Evolutionary conservation across 2,888 invertebrate genomes (phyloP).

Genomic region (Eurois occulta): DNA sequence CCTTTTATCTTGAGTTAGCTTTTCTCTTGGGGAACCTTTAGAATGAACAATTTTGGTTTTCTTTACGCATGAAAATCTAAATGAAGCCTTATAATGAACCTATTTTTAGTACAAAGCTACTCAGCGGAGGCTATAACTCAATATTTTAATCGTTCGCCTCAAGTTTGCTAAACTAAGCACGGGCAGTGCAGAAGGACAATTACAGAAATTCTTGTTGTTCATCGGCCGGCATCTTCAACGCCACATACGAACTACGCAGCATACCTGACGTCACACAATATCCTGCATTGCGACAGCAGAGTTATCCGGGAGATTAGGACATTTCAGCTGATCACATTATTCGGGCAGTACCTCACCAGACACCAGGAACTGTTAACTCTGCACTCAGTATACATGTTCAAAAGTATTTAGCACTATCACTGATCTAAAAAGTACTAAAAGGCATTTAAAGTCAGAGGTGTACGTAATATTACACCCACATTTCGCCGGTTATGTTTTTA

Average conservation of each 20-base stretch:
- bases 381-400: background rate
- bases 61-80: conserved; percentile 30
- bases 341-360: background rate
- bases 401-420: background rate
- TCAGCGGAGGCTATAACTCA: background rate
- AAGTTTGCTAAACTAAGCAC: background rate
- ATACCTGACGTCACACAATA: background rate
- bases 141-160: background rate
- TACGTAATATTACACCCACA: too few species aligned
- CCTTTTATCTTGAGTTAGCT: conserved; percentile 27
- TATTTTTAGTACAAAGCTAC: background rate
- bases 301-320: background rate
- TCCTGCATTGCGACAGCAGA: background rate
- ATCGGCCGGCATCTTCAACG: background rate
- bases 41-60: conserved; percentile 22
- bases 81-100: background rate
- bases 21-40: background rate
- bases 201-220: background rate
- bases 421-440: background rate
- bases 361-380: too few species aligned
- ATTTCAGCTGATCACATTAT: background rate
- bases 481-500: too few species aligned
- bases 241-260: background rate
- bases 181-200: background rate
- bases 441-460: too few species aligned